These are phyloP conservation scores for Rallus limicola DNA, from an alignment of 2,113 vertebrate species.

Conservation along the genomic window DNA sequence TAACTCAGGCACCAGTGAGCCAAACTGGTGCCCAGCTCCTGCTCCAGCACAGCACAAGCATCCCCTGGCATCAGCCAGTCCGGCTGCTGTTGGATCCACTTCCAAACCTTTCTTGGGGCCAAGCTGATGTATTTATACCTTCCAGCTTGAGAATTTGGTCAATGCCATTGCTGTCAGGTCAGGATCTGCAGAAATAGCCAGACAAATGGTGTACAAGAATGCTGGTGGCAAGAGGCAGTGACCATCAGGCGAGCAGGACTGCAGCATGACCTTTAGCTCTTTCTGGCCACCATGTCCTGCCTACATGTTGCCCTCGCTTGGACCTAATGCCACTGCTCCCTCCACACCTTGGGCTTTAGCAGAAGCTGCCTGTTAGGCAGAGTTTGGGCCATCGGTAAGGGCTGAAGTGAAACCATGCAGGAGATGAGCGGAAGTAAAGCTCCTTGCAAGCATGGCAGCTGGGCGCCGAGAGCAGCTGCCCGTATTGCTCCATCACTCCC, in stretches of 20 bases:
- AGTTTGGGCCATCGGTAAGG: not conserved
- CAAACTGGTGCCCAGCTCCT: not conserved
- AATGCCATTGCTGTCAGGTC: not conserved
- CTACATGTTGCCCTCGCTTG: not conserved
- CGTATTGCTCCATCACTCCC: not conserved
- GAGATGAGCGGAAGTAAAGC: not conserved
- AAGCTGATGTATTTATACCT: not conserved
- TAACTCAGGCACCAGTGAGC: not conserved
- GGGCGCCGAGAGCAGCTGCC: not conserved
- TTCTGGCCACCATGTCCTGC: not conserved
- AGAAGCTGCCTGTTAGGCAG: fast-evolving
- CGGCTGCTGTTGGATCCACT: fast-evolving
- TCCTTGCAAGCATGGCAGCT: not conserved
- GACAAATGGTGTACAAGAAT: not conserved
- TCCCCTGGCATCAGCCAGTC: not conserved
- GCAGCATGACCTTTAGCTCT: not conserved
- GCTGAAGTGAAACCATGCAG: not conserved
- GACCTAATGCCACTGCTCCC: not conserved
- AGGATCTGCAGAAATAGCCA: not conserved
- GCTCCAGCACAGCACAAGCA: fast-evolving
- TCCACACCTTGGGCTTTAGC: not conserved
- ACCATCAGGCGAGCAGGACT: not conserved
- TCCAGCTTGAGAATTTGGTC: not conserved
- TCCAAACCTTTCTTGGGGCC: not conserved
- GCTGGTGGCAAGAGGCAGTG: not conserved